Evolutionary conservation across 2,888 invertebrate genomes (phyloP), one percentile per base, ranked within the genome.

Genomic region (Rosalia funebris): DNA sequence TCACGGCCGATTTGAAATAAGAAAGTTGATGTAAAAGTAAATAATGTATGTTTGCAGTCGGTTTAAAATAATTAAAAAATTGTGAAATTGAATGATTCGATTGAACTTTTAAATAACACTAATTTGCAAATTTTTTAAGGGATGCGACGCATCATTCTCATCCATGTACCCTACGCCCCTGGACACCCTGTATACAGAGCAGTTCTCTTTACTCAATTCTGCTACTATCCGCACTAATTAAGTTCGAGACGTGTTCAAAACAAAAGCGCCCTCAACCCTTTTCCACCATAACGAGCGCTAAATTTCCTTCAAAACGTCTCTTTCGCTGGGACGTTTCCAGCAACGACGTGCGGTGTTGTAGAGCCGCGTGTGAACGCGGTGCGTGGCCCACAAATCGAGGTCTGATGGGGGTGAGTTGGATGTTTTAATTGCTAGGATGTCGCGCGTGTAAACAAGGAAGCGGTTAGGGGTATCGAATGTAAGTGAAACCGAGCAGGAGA

Each of bases 381-480:
- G 66, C 65, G 54, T 67, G 56, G 60, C 54, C 48, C 64, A 60
- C 61, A 47, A 59, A 61, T 65, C 53, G 57, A 60, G 64, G n/a
- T 16, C 32, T 32, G 57, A 64, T 63, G 66, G 66, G 65, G 70
- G 61, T 58, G 65, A 67, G 66, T 68, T 63, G 64, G 69, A 68
- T 70, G 73, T 75, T 77, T 77, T 77, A 78, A 77, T 78, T 77
- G 76, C 72, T 66, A 69, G 73, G 73, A 72, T 72, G 75, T 74
- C 71, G 74, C 74, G 74, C 75, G 74, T 75, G 75, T 74, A 78
- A 77, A 78, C 75, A 77, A 74, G 75, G 74, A 75, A 75, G 74
- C 69, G 72, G 71, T 70, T 69, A 69, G 74, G 74, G 74, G 71
- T 73, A 75, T 77, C 76, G 77, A 76, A 76, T 76, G 78, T 77